These are phyloP conservation scores for Cebus imitator DNA, from an alignment of 2,113 vertebrate species.

Conservation along the genomic window DNA sequence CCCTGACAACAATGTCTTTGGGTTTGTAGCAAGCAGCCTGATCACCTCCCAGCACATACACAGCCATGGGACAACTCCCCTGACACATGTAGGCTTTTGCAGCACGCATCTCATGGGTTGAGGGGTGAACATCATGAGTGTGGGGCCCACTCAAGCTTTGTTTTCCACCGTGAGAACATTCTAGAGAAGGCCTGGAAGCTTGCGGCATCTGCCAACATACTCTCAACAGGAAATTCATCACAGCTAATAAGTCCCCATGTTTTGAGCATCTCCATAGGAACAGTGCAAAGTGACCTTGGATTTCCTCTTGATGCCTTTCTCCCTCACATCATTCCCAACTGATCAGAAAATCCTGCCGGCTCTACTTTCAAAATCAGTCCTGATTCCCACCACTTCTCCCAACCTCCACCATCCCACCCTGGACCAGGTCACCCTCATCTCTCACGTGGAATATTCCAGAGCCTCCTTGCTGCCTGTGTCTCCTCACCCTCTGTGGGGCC, in stretches of 20 bases:
- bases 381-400: not conserved
- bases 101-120: not conserved
- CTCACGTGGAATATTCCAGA: fast-evolving
- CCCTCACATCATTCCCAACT: not conserved
- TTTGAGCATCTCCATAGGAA: not conserved
- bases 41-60: not conserved
- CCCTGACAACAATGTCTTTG: fast-evolving
- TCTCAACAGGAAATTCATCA: not conserved
- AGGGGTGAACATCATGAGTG: not conserved
- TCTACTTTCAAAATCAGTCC: not conserved
- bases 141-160: not conserved
- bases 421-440: fast-evolving
- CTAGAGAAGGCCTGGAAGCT: not conserved
- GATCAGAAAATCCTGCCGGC: not conserved
- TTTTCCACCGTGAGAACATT: not conserved
- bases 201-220: fast-evolving
- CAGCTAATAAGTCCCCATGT: fast-evolving
- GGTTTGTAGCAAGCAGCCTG: not conserved
- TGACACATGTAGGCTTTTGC: not conserved
- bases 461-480: not conserved
- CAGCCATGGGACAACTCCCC: not conserved
- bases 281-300: not conserved
- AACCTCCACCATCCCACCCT: not conserved
- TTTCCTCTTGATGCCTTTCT: not conserved
- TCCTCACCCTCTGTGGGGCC: not conserved